Evolutionary conservation across 2,888 invertebrate species (phyloP), one percentile per base, ranked within the genome.

Genomic region (Geotrupes spiniger): DNA sequence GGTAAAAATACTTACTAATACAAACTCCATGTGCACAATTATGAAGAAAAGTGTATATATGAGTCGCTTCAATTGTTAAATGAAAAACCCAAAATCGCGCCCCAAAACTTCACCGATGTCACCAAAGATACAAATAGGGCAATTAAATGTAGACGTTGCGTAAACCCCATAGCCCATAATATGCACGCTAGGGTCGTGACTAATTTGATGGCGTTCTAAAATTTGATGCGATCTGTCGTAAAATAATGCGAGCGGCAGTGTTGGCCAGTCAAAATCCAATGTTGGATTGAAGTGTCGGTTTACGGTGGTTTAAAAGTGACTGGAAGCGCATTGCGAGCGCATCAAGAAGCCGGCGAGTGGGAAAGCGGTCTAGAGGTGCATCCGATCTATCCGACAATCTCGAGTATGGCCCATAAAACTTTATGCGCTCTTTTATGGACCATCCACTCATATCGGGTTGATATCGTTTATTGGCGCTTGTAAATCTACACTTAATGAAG

Each of bases 401-500:
- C 46, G 40, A 46, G 46, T 46, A 63, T 61, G 61, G 63, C 62
- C 62, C 59, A 65, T 69, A 70, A 70, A 70, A 66, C 55, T 70
- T 70, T 70, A 70, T 64, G 63, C 63, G 59, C 61, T 60, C 61
- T 64, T 69, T 69, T 69, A 69, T 70, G 64, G 68, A 63, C 65
- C 69, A 65, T 66, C 65, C 61, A 62, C 64, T 60, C 62, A 67
- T 68, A 69, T 67, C 63, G 63, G 63, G 21, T 65, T 66, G 68
- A 70, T 70, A 70, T 69, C 70, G 63, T 70, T 70, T 71, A 71
- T 71, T 70, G 65, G 62, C 61, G 64, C 63, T 66, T 69, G 66
- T 71, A 70, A 70, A 70, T 70, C 69, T 69, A 63, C 58, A 63
- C 64, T 65, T 68, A 68, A 68, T 67, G 65, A 69, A 68, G 66